Evolutionary conservation across 2,797 vertebrate species (phyloP).

Genomic region (Staurois parvus): DNA sequence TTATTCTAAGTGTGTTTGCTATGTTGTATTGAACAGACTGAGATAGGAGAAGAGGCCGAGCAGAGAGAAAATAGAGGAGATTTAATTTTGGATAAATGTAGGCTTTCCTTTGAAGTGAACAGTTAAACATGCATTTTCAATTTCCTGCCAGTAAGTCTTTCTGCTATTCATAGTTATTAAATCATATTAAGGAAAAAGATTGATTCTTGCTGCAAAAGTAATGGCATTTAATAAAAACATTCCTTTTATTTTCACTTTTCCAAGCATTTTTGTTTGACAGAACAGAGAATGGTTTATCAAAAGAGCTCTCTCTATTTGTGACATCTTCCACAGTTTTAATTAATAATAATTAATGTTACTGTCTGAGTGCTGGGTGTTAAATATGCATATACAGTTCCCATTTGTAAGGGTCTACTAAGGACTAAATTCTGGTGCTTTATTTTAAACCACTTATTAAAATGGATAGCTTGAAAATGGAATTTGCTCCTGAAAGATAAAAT

Average conservation of each 20-base stretch:
- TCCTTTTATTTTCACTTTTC: conserved; percentile 12
- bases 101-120: conserved; percentile 51
- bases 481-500: not conserved
- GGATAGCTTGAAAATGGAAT: conserved; percentile 16
- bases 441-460: conserved; percentile 38
- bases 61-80: conserved; percentile 48
- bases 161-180: conserved; percentile 54
- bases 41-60: conserved; percentile 48
- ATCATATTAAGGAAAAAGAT: conserved; percentile 48
- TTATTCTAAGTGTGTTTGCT: conserved; percentile 50
- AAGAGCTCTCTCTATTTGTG: conserved; percentile 5
- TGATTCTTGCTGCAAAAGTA: conserved; percentile 40
- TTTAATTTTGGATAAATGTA: conserved; percentile 52
- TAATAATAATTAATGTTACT: conserved; percentile 18
- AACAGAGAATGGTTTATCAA: conserved; percentile 29
- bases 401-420: conserved; percentile 1
- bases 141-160: conserved; percentile 51
- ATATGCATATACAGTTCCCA: conserved; percentile 1
- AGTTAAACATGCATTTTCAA: conserved; percentile 57
- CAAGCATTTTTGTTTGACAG: conserved; percentile 21
- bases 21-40: conserved; percentile 49
- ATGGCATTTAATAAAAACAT: conserved; percentile 35
- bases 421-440: conserved; percentile 17
- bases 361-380: not conserved
- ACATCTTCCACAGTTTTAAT: conserved; percentile 35